phyloP scores from a whole-genome alignment of 2,113 vertebrate genomes.

The Brachyistius frenatus region DNA sequence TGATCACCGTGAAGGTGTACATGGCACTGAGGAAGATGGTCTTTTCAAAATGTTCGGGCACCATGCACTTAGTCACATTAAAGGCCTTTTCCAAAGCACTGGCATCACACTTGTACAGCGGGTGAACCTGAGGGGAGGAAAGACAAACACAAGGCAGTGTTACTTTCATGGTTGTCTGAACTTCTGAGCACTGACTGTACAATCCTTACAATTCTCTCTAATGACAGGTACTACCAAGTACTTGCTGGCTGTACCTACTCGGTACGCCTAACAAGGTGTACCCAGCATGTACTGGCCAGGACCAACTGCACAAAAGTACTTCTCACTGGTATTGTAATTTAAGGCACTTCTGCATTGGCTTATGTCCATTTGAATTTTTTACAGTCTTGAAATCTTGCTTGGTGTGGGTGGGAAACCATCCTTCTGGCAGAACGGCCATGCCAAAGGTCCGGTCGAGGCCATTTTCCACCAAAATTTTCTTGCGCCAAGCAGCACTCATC shows the following conservation, averaged over 20 bases:
- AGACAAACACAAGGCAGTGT: not conserved
- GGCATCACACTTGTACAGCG: conserved; percentile 87
- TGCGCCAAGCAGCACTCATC: not conserved
- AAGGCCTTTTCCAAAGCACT: conserved; percentile 84
- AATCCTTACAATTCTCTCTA: not conserved
- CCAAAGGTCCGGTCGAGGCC: too few relatives aligned
- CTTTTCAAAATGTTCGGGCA: conserved; percentile 93
- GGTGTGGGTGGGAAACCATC: too few relatives aligned
- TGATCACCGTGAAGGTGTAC: conserved; percentile 92
- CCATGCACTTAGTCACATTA: conserved; percentile 87
- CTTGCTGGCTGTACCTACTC: too few relatives aligned
- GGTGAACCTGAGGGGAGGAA: conserved; percentile 84
- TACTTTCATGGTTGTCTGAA: not conserved
- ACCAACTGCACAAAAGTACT: too few relatives aligned
- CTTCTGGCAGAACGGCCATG: too few relatives aligned
- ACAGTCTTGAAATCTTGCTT: too few relatives aligned
- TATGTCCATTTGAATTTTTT: too few relatives aligned
- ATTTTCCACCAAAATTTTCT: too few relatives aligned
- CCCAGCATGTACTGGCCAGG: not conserved
- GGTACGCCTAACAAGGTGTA: not conserved
- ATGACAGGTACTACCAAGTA: too few relatives aligned
- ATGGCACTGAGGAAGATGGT: conserved; percentile 92
- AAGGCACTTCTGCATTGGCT: too few relatives aligned
- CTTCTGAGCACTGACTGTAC: not conserved
- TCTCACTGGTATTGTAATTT: too few relatives aligned